Conservation (phyloP, 2,113 vertebrate species). For the Cyprinodon variegatus region DNA sequence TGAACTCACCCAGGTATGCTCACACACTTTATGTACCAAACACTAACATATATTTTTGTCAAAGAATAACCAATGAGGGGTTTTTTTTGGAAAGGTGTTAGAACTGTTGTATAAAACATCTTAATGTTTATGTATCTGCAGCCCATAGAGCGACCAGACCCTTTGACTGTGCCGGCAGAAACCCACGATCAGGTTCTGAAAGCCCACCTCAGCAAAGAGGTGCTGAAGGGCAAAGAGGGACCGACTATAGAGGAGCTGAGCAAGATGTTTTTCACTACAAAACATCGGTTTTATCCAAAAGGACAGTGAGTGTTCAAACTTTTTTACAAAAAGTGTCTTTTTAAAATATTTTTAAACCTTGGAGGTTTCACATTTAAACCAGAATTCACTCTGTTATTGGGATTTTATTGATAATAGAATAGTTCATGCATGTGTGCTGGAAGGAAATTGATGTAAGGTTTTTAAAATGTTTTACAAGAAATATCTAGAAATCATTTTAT, state of each 20-base stretch:
- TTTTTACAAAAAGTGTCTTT: background rate
- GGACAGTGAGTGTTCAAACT: conserved; percentile 88
- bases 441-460: background rate
- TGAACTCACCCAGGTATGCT: conserved; percentile 88
- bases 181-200: conserved; percentile 92
- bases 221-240: conserved; percentile 67
- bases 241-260: conserved; percentile 90
- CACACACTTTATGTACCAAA: background rate
- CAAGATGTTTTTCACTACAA: conserved; percentile 97
- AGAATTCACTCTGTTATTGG: background rate
- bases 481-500: background rate
- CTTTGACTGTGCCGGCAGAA: conserved; percentile 81
- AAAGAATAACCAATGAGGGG: background rate
- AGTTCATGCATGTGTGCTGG: background rate
- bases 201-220: conserved; percentile 80
- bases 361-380: background rate
- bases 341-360: background rate
- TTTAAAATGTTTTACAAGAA: background rate
- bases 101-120: background rate
- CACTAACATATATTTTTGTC: background rate
- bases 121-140: conserved; percentile 50
- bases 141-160: conserved; percentile 86
- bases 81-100: background rate
- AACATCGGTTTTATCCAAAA: conserved; percentile 93
- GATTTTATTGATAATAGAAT: background rate